Percentiles rank a stretch among this genome's conserved stretches.
phyloP scores from a whole-genome alignment of 2,888 invertebrate genomes.

The Lycaena phlaeas region DNA sequence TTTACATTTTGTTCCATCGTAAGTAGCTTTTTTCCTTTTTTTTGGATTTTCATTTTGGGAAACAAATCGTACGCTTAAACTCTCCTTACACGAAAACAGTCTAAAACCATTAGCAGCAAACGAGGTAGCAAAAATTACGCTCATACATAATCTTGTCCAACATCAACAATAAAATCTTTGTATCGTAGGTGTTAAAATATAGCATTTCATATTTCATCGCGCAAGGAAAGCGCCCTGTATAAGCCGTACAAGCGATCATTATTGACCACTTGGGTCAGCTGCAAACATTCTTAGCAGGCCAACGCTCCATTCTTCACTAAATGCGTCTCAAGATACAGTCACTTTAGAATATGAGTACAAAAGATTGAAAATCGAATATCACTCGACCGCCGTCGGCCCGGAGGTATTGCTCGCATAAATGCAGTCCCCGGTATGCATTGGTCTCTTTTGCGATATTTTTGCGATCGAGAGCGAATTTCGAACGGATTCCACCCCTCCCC shows the following conservation, averaged over 20 bases:
- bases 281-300: slow-evolving; percentile 67
- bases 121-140: background rate
- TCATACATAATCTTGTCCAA: background rate
- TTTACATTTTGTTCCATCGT: too few relatives aligned
- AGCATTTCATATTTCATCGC: slow-evolving; percentile 30
- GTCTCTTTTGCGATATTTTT: slow-evolving; percentile 60
- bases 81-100: too few relatives aligned
- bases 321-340: slow-evolving; percentile 30
- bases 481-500: slow-evolving; percentile 41
- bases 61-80: too few relatives aligned
- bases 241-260: slow-evolving; percentile 63
- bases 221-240: slow-evolving; percentile 46
- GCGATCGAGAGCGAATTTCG: slow-evolving; percentile 43
- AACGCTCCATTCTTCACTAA: slow-evolving; percentile 46
- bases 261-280: slow-evolving; percentile 66
- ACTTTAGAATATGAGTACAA: slow-evolving; percentile 23
- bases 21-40: too few relatives aligned
- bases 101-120: background rate
- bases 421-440: slow-evolving; percentile 67
- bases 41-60: too few relatives aligned
- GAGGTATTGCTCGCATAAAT: slow-evolving; percentile 51
- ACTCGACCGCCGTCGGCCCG: slow-evolving; percentile 18
- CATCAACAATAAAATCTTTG: background rate
- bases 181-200: slow-evolving; percentile 11
- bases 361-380: slow-evolving; percentile 37